A percentile compares a stretch with the other conserved stretches of the same genome.
These are phyloP conservation scores for Dione vanillae DNA, from an alignment of 2,888 invertebrate genomes.

Conservation along the genomic window DNA sequence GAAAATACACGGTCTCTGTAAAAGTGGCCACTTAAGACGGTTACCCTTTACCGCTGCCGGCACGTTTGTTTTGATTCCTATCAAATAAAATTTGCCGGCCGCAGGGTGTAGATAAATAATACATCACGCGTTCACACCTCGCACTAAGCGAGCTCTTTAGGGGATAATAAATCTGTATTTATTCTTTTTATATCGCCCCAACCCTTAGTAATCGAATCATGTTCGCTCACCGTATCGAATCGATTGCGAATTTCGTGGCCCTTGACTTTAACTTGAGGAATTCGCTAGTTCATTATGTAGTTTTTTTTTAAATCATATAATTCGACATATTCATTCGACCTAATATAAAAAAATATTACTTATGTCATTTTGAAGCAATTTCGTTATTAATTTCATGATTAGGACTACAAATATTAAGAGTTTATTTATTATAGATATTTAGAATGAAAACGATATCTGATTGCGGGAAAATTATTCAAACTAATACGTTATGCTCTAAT, in stretches of 20 bases:
- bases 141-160: constrained; percentile 76
- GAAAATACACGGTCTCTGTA: background rate
- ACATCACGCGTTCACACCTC: constrained; percentile 79
- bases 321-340: too few species aligned
- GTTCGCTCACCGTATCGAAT: constrained; percentile 73
- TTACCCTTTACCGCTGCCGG: constrained; percentile 55
- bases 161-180: constrained; percentile 84
- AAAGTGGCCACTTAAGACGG: constrained; percentile 15
- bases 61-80: constrained; percentile 74
- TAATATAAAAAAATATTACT: too few species aligned
- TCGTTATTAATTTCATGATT: too few species aligned
- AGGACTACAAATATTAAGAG: too few species aligned
- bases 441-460: too few species aligned
- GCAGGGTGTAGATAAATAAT: constrained; percentile 77
- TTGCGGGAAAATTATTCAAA: too few species aligned
- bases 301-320: too few species aligned
- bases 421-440: too few species aligned
- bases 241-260: constrained; percentile 57
- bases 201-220: constrained; percentile 78
- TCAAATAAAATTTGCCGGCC: constrained; percentile 77
- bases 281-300: background rate
- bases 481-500: too few species aligned
- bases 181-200: constrained; percentile 78
- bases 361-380: too few species aligned
- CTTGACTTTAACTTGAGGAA: constrained; percentile 38